Conservation (phyloP, 1,140 invertebrate genomes). For the Ips typographus region DNA sequence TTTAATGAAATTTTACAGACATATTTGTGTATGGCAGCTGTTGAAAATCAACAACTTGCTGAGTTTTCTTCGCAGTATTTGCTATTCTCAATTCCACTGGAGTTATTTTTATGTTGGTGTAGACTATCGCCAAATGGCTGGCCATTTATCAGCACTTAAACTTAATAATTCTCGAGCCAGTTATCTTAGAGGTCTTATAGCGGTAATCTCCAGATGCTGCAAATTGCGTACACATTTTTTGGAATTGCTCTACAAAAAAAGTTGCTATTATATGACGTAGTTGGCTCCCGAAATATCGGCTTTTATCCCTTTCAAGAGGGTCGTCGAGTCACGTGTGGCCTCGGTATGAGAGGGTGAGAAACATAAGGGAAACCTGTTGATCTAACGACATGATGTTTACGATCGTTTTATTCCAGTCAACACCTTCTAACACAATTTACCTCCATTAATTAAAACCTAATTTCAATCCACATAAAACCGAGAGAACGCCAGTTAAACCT, state of each 20-base stretch:
- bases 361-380: slow-evolving; percentile 13
- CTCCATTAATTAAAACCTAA: too few species aligned
- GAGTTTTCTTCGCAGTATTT: too few species aligned
- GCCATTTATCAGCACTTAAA: background rate
- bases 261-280: background rate
- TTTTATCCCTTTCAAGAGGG: slow-evolving; percentile 13
- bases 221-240: too few species aligned
- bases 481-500: slow-evolving; percentile 1
- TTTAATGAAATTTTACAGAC: too few species aligned
- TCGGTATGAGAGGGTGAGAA: slow-evolving; percentile 10
- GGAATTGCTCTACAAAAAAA: too few species aligned
- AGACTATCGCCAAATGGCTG: background rate
- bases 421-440: too few species aligned
- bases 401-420: slow-evolving; percentile 3
- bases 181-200: too few species aligned
- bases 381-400: slow-evolving; percentile 10
- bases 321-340: slow-evolving; percentile 8
- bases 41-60: too few species aligned
- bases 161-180: background rate
- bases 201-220: too few species aligned
- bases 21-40: too few species aligned
- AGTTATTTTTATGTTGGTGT: background rate
- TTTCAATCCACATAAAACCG: too few species aligned
- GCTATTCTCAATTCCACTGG: background rate
- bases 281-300: background rate